Base-by-base conservation (phyloP, 2,797 vertebrate species). In the Anniella stebbinsi region DNA sequence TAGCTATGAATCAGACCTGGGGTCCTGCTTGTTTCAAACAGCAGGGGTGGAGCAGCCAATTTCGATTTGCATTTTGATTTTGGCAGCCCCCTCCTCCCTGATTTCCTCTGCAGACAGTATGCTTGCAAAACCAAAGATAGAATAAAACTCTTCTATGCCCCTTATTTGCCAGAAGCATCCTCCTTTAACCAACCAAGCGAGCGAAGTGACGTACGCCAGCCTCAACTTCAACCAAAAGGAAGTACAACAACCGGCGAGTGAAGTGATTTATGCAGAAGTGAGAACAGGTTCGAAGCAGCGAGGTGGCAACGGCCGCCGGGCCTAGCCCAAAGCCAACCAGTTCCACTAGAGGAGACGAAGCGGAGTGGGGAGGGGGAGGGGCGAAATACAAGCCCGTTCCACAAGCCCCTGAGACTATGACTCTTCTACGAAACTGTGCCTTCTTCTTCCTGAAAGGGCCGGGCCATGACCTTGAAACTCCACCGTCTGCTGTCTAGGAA, bases 241-340 rank as follows among this genome's bases (percentile, higher is more conserved):
- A 82, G 69, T 45, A 45, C 45, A 13, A 41, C 33, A 25, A 10
- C 60, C 57, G 57, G 85, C 75, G 12, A 7, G 15, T 6, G 89
- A 83, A 38, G 89, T 90, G 8, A 18, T 90, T 33, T 90, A 90
- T 90, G 89, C 89, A 28, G 89, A 90, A 90, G 89, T 90, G 70
- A 87, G 7, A 86, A 2, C 10, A 33, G 15, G 36, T 1, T 11
- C 10, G 0, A 54, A 69, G n/a, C 28, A 41, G 28, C 15, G 13
- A 67, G 41, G 12, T 3, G 3, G 12, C 57, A 33, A 33, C 18
- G 33, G 17, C 11, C 7, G 45, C 17, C 25, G 8, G n/a, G 5
- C 23, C n/a, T 28, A 67, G 41, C 77, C 36, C 7, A 28, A 5
- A 13, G 67, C 6, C 41, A 36, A 18, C 25, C 17, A 2, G 9